Conservation (phyloP, 30 jellyfish, hydroid and myxozoan species). For the Rhopilema esculentum region DNA sequence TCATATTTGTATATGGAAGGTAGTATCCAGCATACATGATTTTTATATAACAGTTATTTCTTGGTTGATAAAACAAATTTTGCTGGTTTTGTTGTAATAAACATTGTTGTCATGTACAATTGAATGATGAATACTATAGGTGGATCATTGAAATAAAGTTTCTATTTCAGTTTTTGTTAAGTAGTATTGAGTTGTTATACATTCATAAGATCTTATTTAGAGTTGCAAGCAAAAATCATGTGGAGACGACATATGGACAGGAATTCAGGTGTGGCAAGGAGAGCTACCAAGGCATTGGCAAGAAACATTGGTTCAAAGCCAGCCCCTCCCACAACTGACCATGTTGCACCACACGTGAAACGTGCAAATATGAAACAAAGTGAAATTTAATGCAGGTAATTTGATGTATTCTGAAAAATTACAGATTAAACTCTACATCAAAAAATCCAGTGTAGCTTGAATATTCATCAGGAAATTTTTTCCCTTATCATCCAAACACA, state of each 20-base stretch:
- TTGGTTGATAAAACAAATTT: no score
- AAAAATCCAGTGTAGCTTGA: slow-evolving; percentile 38
- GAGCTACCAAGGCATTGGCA: slow-evolving; percentile 1
- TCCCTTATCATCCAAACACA: slow-evolving; percentile 21
- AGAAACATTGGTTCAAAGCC: slow-evolving; percentile 10
- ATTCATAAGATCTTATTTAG: no score
- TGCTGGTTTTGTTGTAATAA: no score
- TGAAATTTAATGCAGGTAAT: not conserved
- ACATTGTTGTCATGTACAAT: no score
- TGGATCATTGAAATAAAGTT: no score
- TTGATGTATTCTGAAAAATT: not conserved
- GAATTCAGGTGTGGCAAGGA: not conserved
- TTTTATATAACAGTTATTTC: no score
- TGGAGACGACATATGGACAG: slow-evolving; percentile 42
- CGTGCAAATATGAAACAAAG: slow-evolving; percentile 14
- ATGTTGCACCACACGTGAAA: slow-evolving; percentile 5
- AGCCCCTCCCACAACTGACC: slow-evolving; percentile 26
- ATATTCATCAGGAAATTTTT: slow-evolving; percentile 28
- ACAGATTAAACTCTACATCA: slow-evolving; percentile 23
- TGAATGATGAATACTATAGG: no score
- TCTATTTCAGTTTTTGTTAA: no score
- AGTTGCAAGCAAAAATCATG: slow-evolving; percentile 16
- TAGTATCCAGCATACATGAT: no score
- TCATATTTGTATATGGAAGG: not conserved
- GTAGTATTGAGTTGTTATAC: no score